Evolutionary conservation across 23 tunicate species (phyloP).

Genomic region (Pegea sp.): DNA sequence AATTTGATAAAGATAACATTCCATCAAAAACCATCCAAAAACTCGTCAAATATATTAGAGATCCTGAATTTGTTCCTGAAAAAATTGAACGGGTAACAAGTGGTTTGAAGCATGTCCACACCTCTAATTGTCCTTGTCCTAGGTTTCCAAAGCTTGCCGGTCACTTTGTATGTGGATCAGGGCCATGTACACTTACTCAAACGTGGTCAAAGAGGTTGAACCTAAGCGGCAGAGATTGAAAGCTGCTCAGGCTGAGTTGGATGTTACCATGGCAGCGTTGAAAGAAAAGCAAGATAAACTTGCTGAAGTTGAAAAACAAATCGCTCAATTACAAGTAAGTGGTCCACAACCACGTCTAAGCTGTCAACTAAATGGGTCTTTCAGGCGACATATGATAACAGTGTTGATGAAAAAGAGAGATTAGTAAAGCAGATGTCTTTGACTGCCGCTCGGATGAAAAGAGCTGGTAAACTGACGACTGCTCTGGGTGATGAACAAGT

Average conservation of each 20-base stretch:
- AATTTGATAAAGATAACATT: constrained; percentile 95
- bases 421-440: constrained; percentile 80
- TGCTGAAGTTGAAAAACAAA: constrained; percentile 47
- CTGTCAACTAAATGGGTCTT: background rate
- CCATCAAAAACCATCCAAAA: constrained; percentile 35
- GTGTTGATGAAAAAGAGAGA: constrained; percentile 77
- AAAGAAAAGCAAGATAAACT: constrained; percentile 84
- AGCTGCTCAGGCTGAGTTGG: constrained; percentile 84
- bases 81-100: constrained; percentile 92
- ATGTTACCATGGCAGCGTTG: constrained; percentile 76
- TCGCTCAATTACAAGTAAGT: constrained; percentile 76
- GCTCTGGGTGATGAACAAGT: constrained; percentile 96
- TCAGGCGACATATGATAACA: constrained; percentile 81
- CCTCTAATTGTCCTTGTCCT: background rate
- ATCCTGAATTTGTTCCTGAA: constrained; percentile 87
- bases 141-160: constrained; percentile 95
- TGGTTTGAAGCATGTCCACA: too few species aligned
- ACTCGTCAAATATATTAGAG: constrained; percentile 67
- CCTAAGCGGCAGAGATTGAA: constrained; percentile 76
- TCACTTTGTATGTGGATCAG: constrained; percentile 99
- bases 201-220: constrained; percentile 87
- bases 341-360: background rate
- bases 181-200: constrained; percentile 93
- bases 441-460: constrained; percentile 82
- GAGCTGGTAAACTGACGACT: constrained; percentile 93